Evolutionary conservation across 2,888 invertebrate genomes (phyloP).

Genomic region (Podabrus alpinus): DNA sequence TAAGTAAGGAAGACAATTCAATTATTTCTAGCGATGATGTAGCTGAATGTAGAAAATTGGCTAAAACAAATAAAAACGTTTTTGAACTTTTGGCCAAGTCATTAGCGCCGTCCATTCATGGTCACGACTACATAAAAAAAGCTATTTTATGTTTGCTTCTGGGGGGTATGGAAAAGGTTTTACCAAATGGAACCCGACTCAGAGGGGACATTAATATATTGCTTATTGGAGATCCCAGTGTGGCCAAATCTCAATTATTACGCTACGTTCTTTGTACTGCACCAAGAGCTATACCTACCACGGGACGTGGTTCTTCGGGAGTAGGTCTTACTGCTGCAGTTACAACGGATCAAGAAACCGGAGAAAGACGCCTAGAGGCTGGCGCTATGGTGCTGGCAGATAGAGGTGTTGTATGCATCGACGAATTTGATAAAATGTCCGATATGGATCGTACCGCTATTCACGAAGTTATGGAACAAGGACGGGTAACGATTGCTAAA

Average conservation of each 20-base stretch:
- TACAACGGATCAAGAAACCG: slow-evolving; percentile 93
- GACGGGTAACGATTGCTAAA: slow-evolving; percentile 95
- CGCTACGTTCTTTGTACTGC: slow-evolving; percentile 94
- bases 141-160: slow-evolving; percentile 92
- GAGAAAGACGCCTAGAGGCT: slow-evolving; percentile 76
- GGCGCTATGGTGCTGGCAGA: slow-evolving; percentile 99
- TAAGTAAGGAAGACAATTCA: slow-evolving; percentile 84
- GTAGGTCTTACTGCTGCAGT: slow-evolving; percentile 99
- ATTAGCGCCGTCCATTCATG: slow-evolving; percentile 96
- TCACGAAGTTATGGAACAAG: slow-evolving; percentile 99
- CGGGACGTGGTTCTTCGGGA: slow-evolving; percentile 96
- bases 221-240: slow-evolving; percentile 97
- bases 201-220: slow-evolving; percentile 68
- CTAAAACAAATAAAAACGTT: slow-evolving; percentile 74
- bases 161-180: slow-evolving; percentile 93
- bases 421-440: slow-evolving; percentile 99
- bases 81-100: slow-evolving; percentile 90
- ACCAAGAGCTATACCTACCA: slow-evolving; percentile 94
- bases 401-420: slow-evolving; percentile 94
- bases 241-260: slow-evolving; percentile 95
- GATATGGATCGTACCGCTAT: slow-evolving; percentile 99
- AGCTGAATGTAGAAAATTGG: slow-evolving; percentile 81
- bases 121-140: slow-evolving; percentile 94
- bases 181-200: slow-evolving; percentile 89
- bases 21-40: slow-evolving; percentile 86